These are phyloP conservation scores for Melanotaenia trifasciata DNA, from an alignment of 2,797 vertebrate species.

Conservation along the genomic window DNA sequence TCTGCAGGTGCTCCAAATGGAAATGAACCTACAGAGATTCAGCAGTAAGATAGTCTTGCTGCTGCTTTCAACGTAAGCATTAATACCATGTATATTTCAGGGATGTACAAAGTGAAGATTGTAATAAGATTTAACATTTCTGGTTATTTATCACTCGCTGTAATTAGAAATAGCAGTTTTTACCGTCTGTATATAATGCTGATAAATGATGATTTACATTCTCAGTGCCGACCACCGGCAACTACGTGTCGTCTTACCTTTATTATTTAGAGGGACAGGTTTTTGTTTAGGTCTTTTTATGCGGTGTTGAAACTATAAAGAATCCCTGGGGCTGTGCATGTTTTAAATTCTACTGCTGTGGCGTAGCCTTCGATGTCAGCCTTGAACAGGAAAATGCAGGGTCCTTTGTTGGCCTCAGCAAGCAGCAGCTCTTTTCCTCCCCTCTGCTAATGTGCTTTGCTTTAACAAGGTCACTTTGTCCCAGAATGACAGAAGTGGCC, in stretches of 20 bases:
- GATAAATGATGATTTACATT: constrained; percentile 4
- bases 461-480: constrained; percentile 66
- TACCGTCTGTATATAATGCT: background rate
- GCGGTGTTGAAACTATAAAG: background rate
- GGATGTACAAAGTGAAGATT: constrained; percentile 62
- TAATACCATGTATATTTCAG: constrained; percentile 57
- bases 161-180: background rate
- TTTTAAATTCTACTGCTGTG: constrained; percentile 21
- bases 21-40: constrained; percentile 36
- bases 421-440: constrained; percentile 43
- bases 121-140: constrained; percentile 50
- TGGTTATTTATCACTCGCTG: constrained; percentile 20
- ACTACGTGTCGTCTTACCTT: background rate
- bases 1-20: constrained; percentile 61
- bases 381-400: constrained; percentile 21
- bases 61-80: constrained; percentile 49
- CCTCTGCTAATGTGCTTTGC: constrained; percentile 56
- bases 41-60: constrained; percentile 56
- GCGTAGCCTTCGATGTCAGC: constrained; percentile 12
- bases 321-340: constrained; percentile 15
- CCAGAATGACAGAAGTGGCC: constrained; percentile 56
- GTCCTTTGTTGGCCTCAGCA: constrained; percentile 18
- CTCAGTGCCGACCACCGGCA: background rate
- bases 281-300: background rate
- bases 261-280: background rate